Evolutionary conservation across 1,140 invertebrate species (phyloP), one percentile per base, ranked within the genome.

Genomic region (Pygmarrhopalites habei): DNA sequence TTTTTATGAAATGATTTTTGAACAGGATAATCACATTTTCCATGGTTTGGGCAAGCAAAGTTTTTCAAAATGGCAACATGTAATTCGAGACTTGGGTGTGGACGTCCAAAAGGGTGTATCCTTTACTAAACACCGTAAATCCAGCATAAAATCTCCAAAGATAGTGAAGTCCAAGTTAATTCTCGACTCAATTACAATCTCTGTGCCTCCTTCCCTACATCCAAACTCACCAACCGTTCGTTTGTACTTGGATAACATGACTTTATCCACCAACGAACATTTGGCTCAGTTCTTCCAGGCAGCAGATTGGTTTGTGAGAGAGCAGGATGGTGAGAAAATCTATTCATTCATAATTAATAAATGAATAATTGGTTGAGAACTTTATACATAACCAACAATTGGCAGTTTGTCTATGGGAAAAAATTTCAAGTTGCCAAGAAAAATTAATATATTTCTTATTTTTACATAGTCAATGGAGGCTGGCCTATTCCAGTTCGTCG

Each of bases 91-190:
- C 73, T 76, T 98, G 23, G 82, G 89, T 56, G 85, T 95, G 51
- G 95, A 98, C 77, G 80, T 97, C 63, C 87, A 93, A 73, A 98
- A 98, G 79, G 82, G 92, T 82, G 64, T 85, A 84, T 72, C 82
- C 76, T 66, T 77, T 39, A 25, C 10, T 12, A 30, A 23, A 26
- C 57, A 62, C 12, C 72, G 68, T 43, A 64, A 71, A 39, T 49
- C 60, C 5, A 73, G 72, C 56, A 60, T 25, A 59, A 69, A 29
- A 72, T 71, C 53, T 58, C 21, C n/a, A 14, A 71, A 73, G 59
- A 68, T 70, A 2, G 60, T 65, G 23, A 71, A 67, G 56, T 71
- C 72, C 14, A 73, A 72, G 49, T 53, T 75, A 43, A 68, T 67
- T 30, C 66, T 73, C 2, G 69, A 71, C 64, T 78, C 62, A 3